A percentile compares a stretch with the other conserved stretches of the same genome.
Conservation (phyloP, 1,140 invertebrate species). For the Rhopalosiphum maidis region DNA sequence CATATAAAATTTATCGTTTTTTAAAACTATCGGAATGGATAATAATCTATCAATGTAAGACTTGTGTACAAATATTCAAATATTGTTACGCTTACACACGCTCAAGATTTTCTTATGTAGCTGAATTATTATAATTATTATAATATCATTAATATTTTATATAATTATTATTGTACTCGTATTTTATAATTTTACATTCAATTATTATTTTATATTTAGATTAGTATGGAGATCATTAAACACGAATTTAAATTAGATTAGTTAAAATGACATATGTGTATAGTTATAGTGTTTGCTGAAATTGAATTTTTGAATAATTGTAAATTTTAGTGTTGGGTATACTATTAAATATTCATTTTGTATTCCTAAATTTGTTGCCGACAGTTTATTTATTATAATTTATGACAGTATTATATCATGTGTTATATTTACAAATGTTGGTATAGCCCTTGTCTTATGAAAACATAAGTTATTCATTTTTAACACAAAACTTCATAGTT, state of each 20-base stretch:
- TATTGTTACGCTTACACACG: neutral
- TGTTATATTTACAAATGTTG: neutral
- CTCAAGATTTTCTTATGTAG: neutral
- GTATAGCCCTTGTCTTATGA: neutral
- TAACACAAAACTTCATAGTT: neutral
- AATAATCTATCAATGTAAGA: neutral
- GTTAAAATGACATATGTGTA: neutral
- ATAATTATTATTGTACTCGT: too few species aligned
- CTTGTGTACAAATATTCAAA: neutral
- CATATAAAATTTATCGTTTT: neutral
- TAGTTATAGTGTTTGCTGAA: neutral
- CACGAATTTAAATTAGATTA: neutral
- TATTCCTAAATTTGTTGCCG: neutral
- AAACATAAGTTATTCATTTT: constrained; percentile 2
- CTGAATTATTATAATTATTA: neutral
- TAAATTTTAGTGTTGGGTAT: neutral
- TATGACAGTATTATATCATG: neutral
- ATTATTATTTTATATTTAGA: neutral
- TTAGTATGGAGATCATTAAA: neutral
- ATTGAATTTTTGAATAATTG: constrained; percentile 5
- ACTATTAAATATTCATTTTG: constrained; percentile 21
- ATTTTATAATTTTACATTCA: neutral
- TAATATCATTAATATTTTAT: neutral
- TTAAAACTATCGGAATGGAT: neutral
- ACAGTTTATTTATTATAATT: constrained; percentile 31